Percentiles rank a stretch among this genome's conserved stretches.
Evolutionary conservation across 2,113 vertebrate genomes (phyloP).

Genomic region (Pachycephala philippinensis): DNA sequence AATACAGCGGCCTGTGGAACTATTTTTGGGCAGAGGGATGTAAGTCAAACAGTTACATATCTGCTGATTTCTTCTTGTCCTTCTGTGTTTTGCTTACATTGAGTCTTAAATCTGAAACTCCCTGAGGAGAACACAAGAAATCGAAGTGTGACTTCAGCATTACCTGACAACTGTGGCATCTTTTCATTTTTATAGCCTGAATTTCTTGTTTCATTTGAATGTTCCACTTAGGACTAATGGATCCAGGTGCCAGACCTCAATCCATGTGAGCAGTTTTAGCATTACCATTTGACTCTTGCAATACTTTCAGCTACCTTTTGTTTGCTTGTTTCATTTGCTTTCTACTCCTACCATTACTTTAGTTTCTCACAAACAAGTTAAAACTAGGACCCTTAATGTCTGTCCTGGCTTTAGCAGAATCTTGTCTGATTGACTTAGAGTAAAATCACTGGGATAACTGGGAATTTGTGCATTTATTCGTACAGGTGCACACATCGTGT

Average conservation of each 20-base stretch:
- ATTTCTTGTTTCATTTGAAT: neutral
- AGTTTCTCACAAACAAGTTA: neutral
- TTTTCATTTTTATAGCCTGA: neutral
- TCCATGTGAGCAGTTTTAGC: neutral
- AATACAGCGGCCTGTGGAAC: neutral
- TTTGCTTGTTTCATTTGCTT: neutral
- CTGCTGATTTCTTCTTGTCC: neutral
- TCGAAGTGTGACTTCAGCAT: neutral
- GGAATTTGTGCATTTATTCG: neutral
- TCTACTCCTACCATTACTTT: neutral
- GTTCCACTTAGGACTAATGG: neutral
- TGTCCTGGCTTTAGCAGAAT: neutral
- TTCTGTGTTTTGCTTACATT: neutral
- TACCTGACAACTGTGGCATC: no score
- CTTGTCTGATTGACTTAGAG: neutral
- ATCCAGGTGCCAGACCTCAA: neutral
- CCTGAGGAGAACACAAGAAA: neutral
- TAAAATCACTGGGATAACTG: neutral
- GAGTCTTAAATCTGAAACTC: neutral
- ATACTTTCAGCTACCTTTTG: neutral
- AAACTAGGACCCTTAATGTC: neutral
- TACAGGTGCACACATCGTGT: neutral
- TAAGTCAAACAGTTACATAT: neutral
- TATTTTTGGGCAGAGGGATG: neutral
- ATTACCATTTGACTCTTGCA: neutral